Percentiles rank a stretch among this genome's conserved stretches.
Conservation (phyloP, 1,140 invertebrate genomes). For the Drosophila sechellia region DNA sequence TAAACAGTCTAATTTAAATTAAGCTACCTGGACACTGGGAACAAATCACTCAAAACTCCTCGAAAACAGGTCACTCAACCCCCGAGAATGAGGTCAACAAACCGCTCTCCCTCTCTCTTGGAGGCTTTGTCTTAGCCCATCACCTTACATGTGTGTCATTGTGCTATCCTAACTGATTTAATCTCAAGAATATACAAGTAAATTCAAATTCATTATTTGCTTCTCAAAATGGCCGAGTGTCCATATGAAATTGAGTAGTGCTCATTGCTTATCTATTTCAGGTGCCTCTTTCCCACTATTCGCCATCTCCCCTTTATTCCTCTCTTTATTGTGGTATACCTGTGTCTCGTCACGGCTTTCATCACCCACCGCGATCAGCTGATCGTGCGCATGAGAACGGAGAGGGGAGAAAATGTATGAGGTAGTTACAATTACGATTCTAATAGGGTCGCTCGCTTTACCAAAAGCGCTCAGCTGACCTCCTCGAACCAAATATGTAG, state of each 20-base stretch:
- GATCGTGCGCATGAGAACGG: conserved; percentile 40
- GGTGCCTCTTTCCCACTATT: conserved; percentile 20
- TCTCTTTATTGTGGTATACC: conserved; percentile 28
- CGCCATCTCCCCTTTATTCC: background rate
- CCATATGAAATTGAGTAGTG: background rate
- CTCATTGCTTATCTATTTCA: conserved; percentile 18
- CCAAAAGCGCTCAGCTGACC: conserved; percentile 28
- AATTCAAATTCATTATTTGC: conserved; percentile 24
- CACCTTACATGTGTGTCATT: conserved; percentile 5
- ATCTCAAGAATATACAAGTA: conserved; percentile 27
- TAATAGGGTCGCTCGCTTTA: conserved; percentile 28
- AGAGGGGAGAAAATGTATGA: conserved; percentile 11
- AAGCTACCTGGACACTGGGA: background rate
- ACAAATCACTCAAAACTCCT: conserved; percentile 39
- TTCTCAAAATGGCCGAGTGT: conserved; percentile 59
- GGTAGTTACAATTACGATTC: conserved; percentile 19
- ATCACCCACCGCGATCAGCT: conserved; percentile 53
- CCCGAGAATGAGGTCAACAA: conserved; percentile 76
- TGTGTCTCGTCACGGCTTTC: conserved; percentile 23
- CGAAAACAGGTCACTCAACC: conserved; percentile 76
- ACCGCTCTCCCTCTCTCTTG: conserved; percentile 34
- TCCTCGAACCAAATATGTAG: conserved; percentile 10
- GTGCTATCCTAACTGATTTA: conserved; percentile 27
- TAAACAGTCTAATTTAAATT: background rate
- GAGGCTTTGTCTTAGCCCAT: background rate